A percentile compares a stretch with the other conserved stretches of the same genome.
Evolutionary conservation across 2,797 vertebrate species (phyloP).

Genomic region (Thamnophis elegans): DNA sequence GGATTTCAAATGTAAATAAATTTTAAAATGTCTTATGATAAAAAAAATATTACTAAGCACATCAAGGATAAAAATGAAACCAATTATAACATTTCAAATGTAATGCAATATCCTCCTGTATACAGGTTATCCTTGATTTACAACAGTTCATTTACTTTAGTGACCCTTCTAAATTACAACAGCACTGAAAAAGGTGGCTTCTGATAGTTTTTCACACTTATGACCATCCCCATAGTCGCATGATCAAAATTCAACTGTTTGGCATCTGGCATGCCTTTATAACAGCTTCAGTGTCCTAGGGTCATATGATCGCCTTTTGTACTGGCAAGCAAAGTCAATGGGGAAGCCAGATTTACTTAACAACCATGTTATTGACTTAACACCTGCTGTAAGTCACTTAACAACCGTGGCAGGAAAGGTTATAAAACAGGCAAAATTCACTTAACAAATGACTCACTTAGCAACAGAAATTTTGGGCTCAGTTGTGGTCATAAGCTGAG

Average conservation of each 20-base stretch:
- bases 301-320: neutral
- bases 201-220: neutral
- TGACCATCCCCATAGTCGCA: neutral
- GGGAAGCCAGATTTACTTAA: neutral
- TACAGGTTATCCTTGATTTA: neutral
- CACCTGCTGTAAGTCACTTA: neutral
- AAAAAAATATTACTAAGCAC: neutral
- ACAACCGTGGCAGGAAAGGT: neutral
- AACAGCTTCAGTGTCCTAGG: neutral
- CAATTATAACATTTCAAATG: neutral
- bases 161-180: neutral
- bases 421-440: neutral
- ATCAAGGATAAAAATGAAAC: neutral
- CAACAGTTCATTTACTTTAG: neutral
- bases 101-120: neutral
- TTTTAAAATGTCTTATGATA: neutral
- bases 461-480: neutral
- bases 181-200: neutral
- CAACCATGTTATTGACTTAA: neutral
- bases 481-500: neutral
- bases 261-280: neutral
- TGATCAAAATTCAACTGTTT: neutral
- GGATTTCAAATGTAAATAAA: neutral
- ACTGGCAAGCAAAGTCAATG: neutral
- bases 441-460: neutral